These are phyloP conservation scores for Gnathonemus echidnorhynchus DNA, from an alignment of 2,113 vertebrate genomes.

Conservation along the genomic window DNA sequence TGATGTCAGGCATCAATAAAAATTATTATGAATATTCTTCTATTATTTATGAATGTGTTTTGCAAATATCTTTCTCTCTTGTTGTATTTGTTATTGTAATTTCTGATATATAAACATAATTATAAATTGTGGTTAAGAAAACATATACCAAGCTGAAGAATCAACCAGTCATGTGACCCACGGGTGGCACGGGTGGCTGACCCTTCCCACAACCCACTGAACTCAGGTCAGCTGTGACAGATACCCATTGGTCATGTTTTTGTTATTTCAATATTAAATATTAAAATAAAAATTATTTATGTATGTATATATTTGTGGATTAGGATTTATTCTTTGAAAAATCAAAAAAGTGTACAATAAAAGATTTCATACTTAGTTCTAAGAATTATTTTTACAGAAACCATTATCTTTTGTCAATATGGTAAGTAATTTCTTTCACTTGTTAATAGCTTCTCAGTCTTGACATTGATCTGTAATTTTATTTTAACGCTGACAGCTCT, in stretches of 20 bases:
- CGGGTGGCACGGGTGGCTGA: neutral
- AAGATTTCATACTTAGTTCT: neutral
- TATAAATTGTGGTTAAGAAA: neutral
- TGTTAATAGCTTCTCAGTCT: neutral
- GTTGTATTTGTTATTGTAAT: neutral
- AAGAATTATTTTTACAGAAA: neutral
- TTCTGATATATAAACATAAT: neutral
- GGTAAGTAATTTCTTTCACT: neutral
- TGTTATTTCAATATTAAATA: neutral
- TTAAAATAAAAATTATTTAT: neutral
- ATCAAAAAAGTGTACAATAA: neutral
- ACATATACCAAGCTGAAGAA: neutral
- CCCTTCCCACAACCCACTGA: neutral
- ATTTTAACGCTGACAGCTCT: neutral
- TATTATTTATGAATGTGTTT: neutral
- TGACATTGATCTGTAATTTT: neutral
- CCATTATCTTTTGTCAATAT: neutral
- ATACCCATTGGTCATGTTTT: neutral
- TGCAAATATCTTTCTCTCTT: neutral
- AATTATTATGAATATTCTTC: neutral
- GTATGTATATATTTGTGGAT: neutral
- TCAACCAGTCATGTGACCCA: neutral
- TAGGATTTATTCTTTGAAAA: neutral
- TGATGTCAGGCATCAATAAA: neutral
- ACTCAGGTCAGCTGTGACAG: too few relatives aligned